These are phyloP conservation scores for Tympanoctomys barrerae DNA, from an alignment of 2,797 vertebrate species.

Conservation along the genomic window DNA sequence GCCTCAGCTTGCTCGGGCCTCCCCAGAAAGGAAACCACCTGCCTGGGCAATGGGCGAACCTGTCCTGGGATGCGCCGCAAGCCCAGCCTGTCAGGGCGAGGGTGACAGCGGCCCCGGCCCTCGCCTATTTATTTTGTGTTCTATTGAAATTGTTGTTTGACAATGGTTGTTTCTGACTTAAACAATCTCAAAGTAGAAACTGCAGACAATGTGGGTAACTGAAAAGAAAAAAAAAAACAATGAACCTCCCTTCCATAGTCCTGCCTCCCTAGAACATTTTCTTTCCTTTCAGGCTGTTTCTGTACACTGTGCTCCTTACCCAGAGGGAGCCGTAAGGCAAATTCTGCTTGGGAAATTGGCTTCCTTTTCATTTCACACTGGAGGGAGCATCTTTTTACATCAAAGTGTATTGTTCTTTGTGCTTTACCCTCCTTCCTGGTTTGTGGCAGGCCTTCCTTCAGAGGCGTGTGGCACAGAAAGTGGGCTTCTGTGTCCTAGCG, in stretches of 20 bases:
- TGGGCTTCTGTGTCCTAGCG: not conserved
- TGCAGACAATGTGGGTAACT: not conserved
- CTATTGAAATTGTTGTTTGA: not conserved
- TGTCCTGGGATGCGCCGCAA: not conserved
- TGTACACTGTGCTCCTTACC: not conserved
- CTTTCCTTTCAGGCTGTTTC: not conserved
- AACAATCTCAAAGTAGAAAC: not conserved
- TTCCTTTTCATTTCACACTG: not conserved
- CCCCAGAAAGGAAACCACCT: slow-evolving; percentile 39
- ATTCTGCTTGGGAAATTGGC: not conserved
- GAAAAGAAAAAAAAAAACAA: not conserved
- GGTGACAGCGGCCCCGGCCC: not conserved
- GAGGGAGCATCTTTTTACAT: not conserved
- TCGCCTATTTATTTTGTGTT: not conserved
- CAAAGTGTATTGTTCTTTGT: not conserved
- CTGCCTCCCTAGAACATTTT: not conserved
- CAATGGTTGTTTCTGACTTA: not conserved
- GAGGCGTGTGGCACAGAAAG: not conserved
- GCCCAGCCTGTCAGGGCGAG: not conserved
- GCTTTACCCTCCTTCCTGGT: not conserved
- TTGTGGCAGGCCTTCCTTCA: not conserved
- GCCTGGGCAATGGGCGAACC: slow-evolving; percentile 17
- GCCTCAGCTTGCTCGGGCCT: slow-evolving; percentile 68
- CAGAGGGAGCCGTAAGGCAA: not conserved
- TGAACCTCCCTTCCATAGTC: not conserved